Evolutionary conservation across 1,140 invertebrate genomes (phyloP), one percentile per base, ranked within the genome.

Genomic region (Hyphantria cunea): DNA sequence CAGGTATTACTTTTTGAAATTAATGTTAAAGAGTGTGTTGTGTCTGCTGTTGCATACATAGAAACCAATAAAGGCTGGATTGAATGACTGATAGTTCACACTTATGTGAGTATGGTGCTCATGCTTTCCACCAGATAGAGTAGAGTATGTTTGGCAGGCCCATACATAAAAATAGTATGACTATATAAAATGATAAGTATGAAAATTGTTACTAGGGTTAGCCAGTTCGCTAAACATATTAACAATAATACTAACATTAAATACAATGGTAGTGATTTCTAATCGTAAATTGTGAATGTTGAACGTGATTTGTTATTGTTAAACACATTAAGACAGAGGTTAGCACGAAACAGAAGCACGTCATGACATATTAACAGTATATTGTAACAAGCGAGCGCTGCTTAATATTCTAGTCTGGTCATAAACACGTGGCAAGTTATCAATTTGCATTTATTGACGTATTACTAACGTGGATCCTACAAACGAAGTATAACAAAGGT

Each of bases 371-470:
- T 51, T 11, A 42, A 60, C 58, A 51, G 37, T 33, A 42, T 51
- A 60, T 60, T 48, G 58, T 60, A 60, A 47, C 48, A 33, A 50
- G 51, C 10, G 31, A 37, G n/a, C 4, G 31, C 53, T 64, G 17
- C 37, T 64, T 64, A 44, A 37, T 1, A 64, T 64, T 64, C 62
- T 42, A 56, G 39, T 10, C 53, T 17, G 62, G 14, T 41, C 44
- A 42, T 60, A 41, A 42, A 17, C 37, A 62, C 51, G 65, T 55
- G 42, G 64, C 58, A 47, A 44, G 54, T 47, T 63, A 66, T 66
- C 64, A 66, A 63, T 67, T 66, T 68, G 66, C 60, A 63, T 55
- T 44, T 66, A 48, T 34, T 56, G 54, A 53, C 55, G 37, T 25
- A 25, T 5, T 1, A 3, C 17, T 48, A 12, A 31, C 45, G 25